Percentiles rank a stretch among this genome's conserved stretches.
These are phyloP conservation scores for Aleadryas rufinucha DNA, from an alignment of 2,113 vertebrate species.

Conservation along the genomic window DNA sequence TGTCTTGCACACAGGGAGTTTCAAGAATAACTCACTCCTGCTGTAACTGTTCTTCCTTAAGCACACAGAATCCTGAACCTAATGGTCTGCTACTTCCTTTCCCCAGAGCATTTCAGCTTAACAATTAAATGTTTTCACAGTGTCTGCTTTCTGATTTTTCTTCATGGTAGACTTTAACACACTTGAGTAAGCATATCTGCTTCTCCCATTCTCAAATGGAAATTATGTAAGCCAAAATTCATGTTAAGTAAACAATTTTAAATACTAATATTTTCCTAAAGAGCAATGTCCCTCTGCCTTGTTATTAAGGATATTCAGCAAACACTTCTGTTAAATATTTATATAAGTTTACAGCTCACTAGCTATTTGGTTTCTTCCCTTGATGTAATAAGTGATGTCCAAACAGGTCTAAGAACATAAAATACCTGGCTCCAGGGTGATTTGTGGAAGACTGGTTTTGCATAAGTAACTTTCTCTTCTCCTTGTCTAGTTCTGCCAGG, in stretches of 20 bases:
- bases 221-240: background rate
- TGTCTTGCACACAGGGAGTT: background rate
- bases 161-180: background rate
- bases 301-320: background rate
- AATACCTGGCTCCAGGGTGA: conserved; percentile 91
- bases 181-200: background rate
- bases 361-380: background rate
- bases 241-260: background rate
- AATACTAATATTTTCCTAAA: background rate
- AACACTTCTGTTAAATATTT: background rate
- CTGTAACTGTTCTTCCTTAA: background rate
- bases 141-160: background rate
- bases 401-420: conserved; percentile 14
- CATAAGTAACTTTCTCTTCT: conserved; percentile 90
- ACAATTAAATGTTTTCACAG: background rate
- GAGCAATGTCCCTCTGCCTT: background rate
- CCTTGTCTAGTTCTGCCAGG: conserved; percentile 94
- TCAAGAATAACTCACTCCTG: background rate
- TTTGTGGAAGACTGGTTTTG: conserved; percentile 90
- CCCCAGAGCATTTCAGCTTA: background rate
- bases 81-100: background rate
- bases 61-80: background rate
- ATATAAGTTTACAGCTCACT: background rate
- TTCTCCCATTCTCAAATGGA: background rate
- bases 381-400: background rate